These are phyloP conservation scores for Amphipyra berbera DNA, from an alignment of 2,888 invertebrate species.

Conservation along the genomic window DNA sequence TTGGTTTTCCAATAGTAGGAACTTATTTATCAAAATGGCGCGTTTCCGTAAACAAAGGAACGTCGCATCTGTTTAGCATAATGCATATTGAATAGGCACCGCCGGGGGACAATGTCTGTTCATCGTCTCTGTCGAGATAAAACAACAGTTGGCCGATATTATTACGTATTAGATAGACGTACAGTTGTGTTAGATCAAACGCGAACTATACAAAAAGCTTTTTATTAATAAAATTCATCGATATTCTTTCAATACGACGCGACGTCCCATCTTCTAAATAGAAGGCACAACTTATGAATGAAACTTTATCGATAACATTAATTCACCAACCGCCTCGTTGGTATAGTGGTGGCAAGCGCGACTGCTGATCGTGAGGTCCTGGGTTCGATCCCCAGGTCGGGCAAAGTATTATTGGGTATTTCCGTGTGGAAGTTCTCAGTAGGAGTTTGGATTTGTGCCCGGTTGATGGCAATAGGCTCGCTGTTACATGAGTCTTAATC, in stretches of 20 bases:
- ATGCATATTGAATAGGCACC: constrained; percentile 64
- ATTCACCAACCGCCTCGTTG: too few relatives aligned
- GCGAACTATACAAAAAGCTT: constrained; percentile 30
- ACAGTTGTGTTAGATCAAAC: constrained; percentile 38
- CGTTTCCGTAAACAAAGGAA: constrained; percentile 61
- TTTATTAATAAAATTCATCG: constrained; percentile 26
- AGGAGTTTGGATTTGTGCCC: too few relatives aligned
- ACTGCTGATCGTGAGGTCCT: too few relatives aligned
- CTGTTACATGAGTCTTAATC: too few relatives aligned
- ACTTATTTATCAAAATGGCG: constrained; percentile 61
- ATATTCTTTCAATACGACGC: constrained; percentile 18
- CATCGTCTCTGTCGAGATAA: constrained; percentile 38
- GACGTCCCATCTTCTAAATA: constrained; percentile 6
- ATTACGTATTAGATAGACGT: constrained; percentile 33
- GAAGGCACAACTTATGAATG: constrained; percentile 14
- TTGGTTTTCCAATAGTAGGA: constrained; percentile 42
- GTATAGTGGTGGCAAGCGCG: too few relatives aligned
- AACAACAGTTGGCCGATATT: constrained; percentile 39
- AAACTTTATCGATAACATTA: neutral
- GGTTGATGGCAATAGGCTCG: too few relatives aligned
- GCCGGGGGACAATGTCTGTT: constrained; percentile 45
- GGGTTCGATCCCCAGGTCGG: too few relatives aligned
- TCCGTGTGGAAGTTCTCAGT: too few relatives aligned
- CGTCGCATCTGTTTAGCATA: constrained; percentile 65
- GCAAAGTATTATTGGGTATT: too few relatives aligned